Base-by-base conservation (phyloP, 2,113 vertebrate species). In the Dromas ardeola region DNA sequence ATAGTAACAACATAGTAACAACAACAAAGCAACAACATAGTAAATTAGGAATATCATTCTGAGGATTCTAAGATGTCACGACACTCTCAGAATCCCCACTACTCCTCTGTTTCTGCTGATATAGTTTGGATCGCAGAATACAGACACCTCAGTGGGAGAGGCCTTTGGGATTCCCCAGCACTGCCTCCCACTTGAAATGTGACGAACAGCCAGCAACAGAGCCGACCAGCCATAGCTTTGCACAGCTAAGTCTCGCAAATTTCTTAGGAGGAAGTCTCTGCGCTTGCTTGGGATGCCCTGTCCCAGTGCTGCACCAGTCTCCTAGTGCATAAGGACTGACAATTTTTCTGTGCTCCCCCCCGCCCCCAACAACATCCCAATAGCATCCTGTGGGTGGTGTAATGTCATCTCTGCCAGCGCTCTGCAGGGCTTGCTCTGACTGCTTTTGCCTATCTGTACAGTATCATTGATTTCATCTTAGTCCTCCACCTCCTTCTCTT, bases 361-460 rank as follows among this genome's bases (percentile, higher is more conserved):
- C 5, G 32, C 36, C 26, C 26, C 42, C 42, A 13, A 55, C 0
- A 0, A 8, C 32, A 50, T 5, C 4, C 19, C 1, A 1, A 19
- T 32, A 70, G 8, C 11, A 58, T 27, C 56, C 42, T 17, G 3
- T 21, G 55, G 8, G 9, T 43, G 18, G 10, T 67, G 20, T 43
- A 26, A 73, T 30, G 43, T 1, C 34, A 10, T 13, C 21, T 66
- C 32, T 36, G 18, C 18, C 19, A 55, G 27, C 15, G 27, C 13
- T 32, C 56, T 50, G 3, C n/a, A 66, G 15, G 15, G 10, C 9
- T 62, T 61, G 10, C 26, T 36, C 36, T 62, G 21, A 15, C 22
- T 84, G 8, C 34, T 81, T 59, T 62, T 79, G 19, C 4, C 16
- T 88, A 7, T 40, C 34, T 62, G 18, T 26, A 42, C 42, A 45